Evolutionary conservation across 2,888 invertebrate genomes (phyloP), one percentile per base, ranked within the genome.

Genomic region (Andrena flavipes): DNA sequence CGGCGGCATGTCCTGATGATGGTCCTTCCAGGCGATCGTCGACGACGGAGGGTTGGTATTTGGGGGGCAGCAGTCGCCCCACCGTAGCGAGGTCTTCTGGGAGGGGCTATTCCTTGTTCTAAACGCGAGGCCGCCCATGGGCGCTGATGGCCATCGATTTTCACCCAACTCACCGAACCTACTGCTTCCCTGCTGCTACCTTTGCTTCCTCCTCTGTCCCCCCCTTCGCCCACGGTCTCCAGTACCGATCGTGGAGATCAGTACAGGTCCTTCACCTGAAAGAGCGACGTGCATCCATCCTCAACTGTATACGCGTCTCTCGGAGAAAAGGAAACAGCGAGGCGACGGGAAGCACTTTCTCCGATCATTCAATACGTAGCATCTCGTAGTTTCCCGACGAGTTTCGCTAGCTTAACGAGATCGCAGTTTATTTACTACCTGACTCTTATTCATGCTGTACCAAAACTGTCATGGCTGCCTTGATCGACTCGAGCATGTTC

Each of bases 61-160:
- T 88, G 93, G 92, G 91, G 93, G 94, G 95, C 98, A 98, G 95
- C 98, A 98, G 96, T 98, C 98, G 95, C 98, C 98, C 98, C 98
- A 98, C 95, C 98, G 97, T 94, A 98, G 97, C 95, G 98, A 98
- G 95, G 98, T 98, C 96, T 98, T 98, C 96, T 98, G 98, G 95
- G 98, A 98, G 96, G 98, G 98, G 96, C 97, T 98, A 96, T 98
- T 98, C 95, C 98, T 97, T 95, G 98, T 98, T 95, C 97, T 98
- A 97, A 98, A 98, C 95, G 97, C 97, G 97, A 98, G 96, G 96
- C 98, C 97, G 96, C 97, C 98, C 98, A 98, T 98, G 97, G 96
- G 97, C 96, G 95, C 95, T 94, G 94, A 93, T 94, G 93, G 93
- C 94, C 94, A 94, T 94, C 93, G 93, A 93, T 93, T 93, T 93